Evolutionary conservation across 2,113 vertebrate genomes (phyloP), one percentile per base, ranked within the genome.

Genomic region (Nerophis ophidion): DNA sequence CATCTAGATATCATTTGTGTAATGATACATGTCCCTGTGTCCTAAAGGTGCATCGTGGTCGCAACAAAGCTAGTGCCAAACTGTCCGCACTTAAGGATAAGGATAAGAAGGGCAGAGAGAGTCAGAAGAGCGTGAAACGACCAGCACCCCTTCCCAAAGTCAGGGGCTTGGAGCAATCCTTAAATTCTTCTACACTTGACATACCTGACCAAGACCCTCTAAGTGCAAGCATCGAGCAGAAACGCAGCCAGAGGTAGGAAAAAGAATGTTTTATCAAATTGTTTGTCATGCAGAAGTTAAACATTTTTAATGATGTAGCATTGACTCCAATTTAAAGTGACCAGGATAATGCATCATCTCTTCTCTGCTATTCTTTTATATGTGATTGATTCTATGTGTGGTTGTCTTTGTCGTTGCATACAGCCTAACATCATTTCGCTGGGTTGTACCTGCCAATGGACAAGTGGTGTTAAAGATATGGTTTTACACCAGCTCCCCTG

Each of bases 351-450:
- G 38, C 38, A 40, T 42, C 12, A 9, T 9, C 38, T 40, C 10
- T 40, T 40, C 6, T 45, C 6, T 47, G 13, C 19, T 57, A 5
- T 19, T 50, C 38, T 13, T 36, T 16, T 47, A 11, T 47, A 4
- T 48, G 14, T 64, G 17, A 46, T 4, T 61, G 13, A 58, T 19
- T 33, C 1, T 44, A 14, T 1, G 26, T 16, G n/a, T 62, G 33
- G 1, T 60, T 45, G 60, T 13, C 61, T 15, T 65, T 40, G 26
- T 26, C 26, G 26, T 26, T 26, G 26, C 26, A 26, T 26, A 26
- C 71, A 91, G 89, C 55, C 72, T 91, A 61, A 90, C 63, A 10
- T 63, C 48, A 33, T 95, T 87, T 77, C 92, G 93, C 16, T 99
- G 97, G 97, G 66, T 90, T 0, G 91, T 93, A 13, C 93, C 92